Percentiles rank a stretch among this genome's conserved stretches.
Evolutionary conservation across 2,797 vertebrate species (phyloP).

Genomic region (Acanthiza pusilla): DNA sequence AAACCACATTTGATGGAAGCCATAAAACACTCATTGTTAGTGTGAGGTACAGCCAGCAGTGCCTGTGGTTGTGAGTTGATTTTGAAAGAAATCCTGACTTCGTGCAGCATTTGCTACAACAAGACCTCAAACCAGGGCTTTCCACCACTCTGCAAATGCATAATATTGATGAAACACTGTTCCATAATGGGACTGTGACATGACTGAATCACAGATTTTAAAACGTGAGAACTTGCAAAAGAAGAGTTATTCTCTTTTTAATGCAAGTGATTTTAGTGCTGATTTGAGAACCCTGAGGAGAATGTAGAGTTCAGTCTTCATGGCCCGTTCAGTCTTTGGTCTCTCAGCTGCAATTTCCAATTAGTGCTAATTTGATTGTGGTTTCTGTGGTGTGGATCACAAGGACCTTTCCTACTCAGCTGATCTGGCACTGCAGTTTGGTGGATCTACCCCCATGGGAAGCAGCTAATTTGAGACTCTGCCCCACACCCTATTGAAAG

Average conservation of each 20-base stretch:
- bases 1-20: background rate
- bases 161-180: background rate
- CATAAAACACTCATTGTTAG: background rate
- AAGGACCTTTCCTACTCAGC: background rate
- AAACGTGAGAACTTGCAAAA: background rate
- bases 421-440: background rate
- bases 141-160: background rate
- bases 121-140: background rate
- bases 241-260: background rate
- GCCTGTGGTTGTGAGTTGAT: background rate
- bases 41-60: background rate
- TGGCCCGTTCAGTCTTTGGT: slow-evolving; percentile 38
- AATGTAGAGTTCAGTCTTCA: background rate
- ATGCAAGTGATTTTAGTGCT: background rate
- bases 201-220: background rate
- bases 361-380: slow-evolving; percentile 40
- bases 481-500: background rate
- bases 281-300: slow-evolving; percentile 17
- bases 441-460: background rate
- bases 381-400: slow-evolving; percentile 17
- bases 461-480: background rate
- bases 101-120: background rate
- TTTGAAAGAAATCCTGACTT: background rate
- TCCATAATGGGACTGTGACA: background rate
- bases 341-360: slow-evolving; percentile 28